phyloP scores from a whole-genome alignment of 1,140 invertebrate genomes.

The Aphaenogaster rudis region DNA sequence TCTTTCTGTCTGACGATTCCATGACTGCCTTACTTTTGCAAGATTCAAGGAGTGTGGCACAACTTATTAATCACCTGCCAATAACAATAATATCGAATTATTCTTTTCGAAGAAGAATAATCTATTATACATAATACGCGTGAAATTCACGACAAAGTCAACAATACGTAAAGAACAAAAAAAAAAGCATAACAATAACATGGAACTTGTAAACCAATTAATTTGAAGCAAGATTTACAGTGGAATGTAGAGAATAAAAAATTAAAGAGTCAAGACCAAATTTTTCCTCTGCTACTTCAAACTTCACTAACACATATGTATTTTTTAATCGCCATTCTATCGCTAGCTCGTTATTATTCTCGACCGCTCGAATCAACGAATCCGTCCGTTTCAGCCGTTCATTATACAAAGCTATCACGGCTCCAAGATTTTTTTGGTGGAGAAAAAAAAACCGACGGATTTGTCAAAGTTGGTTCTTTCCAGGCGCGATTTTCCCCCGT shows the following conservation, averaged over 20 bases:
- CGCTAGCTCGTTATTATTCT: neutral
- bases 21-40: constrained; percentile 39
- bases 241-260: neutral
- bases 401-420: neutral
- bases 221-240: neutral
- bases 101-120: neutral
- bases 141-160: neutral
- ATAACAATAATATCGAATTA: constrained; percentile 27
- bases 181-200: neutral
- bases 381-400: neutral
- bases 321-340: neutral
- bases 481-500: neutral
- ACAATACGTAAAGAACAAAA: neutral
- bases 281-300: neutral
- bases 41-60: neutral
- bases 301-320: neutral
- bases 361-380: neutral
- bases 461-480: neutral
- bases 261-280: neutral
- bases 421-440: neutral
- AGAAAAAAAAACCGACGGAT: neutral
- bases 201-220: neutral
- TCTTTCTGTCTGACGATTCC: constrained; percentile 74
- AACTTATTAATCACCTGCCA: constrained; percentile 25
- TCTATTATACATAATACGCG: too few species aligned